Conservation (phyloP, 1,140 invertebrate species). For the Luehdorfia chinensis region DNA sequence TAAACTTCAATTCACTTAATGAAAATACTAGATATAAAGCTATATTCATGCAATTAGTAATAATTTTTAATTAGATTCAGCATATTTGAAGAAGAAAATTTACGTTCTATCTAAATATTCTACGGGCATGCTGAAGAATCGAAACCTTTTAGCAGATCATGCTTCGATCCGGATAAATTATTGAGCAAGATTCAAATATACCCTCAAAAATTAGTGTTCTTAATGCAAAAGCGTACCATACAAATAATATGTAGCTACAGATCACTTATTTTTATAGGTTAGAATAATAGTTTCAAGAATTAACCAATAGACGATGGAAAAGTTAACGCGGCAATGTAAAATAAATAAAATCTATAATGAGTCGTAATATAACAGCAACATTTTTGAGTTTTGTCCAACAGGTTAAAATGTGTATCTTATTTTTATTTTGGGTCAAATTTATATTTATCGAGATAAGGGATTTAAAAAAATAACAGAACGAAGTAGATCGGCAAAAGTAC, state of each 20-base stretch:
- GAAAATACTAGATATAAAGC: conserved; percentile 33
- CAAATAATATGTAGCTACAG: conserved; percentile 1
- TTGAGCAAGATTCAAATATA: conserved; percentile 44
- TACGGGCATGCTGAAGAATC: conserved; percentile 58
- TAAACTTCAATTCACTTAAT: conserved; percentile 5
- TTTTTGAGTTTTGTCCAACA: too few species aligned
- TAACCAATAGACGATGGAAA: too few species aligned
- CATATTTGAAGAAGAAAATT: conserved; percentile 22
- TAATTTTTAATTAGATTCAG: conserved; percentile 33
- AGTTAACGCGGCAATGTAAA: too few species aligned
- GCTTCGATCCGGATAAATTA: conserved; percentile 44
- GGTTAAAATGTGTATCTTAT: too few species aligned
- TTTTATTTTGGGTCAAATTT: too few species aligned
- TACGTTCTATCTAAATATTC: conserved; percentile 36
- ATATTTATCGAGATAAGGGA: too few species aligned
- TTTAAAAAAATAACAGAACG: too few species aligned
- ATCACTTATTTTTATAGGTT: too few species aligned
- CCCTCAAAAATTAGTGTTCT: conserved; percentile 51
- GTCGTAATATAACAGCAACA: too few species aligned
- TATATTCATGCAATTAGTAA: conserved; percentile 62
- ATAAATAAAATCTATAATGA: too few species aligned
- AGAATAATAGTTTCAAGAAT: too few species aligned
- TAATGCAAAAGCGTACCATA: conserved; percentile 48
- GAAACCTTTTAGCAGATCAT: conserved; percentile 43
- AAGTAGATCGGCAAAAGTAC: too few species aligned